A percentile compares a stretch with the other conserved stretches of the same genome.
phyloP scores from a whole-genome alignment of 2,797 vertebrate genomes.

The Myotis planiceps region DNA sequence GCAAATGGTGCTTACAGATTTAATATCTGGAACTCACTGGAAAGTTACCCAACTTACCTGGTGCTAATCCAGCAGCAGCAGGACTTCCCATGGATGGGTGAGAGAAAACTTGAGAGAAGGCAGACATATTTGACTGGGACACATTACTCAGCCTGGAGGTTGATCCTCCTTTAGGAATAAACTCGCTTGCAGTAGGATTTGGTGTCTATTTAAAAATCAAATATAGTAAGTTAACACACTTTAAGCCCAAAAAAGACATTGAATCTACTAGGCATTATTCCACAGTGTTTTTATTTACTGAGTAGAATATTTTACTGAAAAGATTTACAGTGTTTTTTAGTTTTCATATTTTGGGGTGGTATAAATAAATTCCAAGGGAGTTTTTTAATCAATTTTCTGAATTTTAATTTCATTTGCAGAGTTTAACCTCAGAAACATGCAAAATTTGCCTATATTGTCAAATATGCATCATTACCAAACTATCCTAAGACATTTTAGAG shows the following conservation, averaged over 20 bases:
- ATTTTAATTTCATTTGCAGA: constrained; percentile 50
- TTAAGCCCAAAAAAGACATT: constrained; percentile 67
- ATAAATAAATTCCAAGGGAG: constrained; percentile 34
- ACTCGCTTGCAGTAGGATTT: constrained; percentile 98
- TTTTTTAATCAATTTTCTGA: constrained; percentile 1
- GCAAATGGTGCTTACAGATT: constrained; percentile 50
- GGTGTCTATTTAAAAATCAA: constrained; percentile 93
- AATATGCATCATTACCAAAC: constrained; percentile 48
- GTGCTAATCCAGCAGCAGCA: constrained; percentile 94
- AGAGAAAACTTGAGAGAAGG: constrained; percentile 97
- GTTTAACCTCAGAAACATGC: constrained; percentile 29
- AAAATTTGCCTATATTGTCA: constrained; percentile 24
- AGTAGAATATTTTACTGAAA: constrained; percentile 45
- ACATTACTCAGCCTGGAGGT: constrained; percentile 94
- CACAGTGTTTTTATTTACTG: background rate
- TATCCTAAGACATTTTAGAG: constrained; percentile 8
- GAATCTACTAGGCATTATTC: constrained; percentile 57
- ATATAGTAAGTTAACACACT: constrained; percentile 80
- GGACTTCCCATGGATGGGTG: constrained; percentile 94
- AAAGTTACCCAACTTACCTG: constrained; percentile 90
- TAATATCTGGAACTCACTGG: constrained; percentile 66
- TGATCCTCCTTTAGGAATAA: constrained; percentile 97
- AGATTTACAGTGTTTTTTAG: background rate
- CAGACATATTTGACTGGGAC: constrained; percentile 94
- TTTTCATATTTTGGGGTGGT: background rate